Percentiles rank a stretch among this genome's conserved stretches.
These are phyloP conservation scores for Pachyrhynchus sulphureomaculatus DNA, from an alignment of 1,140 invertebrate species.

Conservation along the genomic window DNA sequence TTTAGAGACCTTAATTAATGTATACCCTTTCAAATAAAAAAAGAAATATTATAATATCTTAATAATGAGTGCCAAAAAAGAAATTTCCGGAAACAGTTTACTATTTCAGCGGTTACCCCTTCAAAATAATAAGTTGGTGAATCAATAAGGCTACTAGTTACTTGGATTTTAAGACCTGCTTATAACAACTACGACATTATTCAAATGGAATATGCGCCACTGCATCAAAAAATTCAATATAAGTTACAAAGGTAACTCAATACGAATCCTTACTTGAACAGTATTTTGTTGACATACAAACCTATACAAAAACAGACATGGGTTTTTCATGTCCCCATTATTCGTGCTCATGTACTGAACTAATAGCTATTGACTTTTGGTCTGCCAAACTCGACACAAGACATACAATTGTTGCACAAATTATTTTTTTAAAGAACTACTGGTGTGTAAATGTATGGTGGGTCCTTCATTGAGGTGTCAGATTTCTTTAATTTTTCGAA, in stretches of 20 bases:
- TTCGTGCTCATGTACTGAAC: constrained; percentile 37
- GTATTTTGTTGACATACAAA: constrained; percentile 2
- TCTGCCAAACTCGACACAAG: not conserved
- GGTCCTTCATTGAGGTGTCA: not conserved
- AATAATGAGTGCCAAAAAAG: no score
- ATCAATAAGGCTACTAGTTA: no score
- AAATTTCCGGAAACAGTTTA: no score
- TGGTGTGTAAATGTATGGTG: not conserved
- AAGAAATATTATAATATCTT: no score
- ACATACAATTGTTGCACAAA: not conserved
- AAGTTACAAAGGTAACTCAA: constrained; percentile 26
- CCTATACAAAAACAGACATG: constrained; percentile 33
- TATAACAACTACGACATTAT: no score
- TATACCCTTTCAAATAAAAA: no score
- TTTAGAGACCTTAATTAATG: no score
- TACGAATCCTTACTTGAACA: constrained; percentile 27
- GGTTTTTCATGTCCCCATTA: constrained; percentile 32
- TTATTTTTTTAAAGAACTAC: not conserved
- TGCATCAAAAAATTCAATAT: no score
- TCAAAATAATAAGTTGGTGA: no score
- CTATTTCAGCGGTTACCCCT: no score
- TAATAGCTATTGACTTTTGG: constrained; percentile 40
- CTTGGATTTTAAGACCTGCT: no score
- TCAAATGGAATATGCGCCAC: no score
- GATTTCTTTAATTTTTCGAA: not conserved